These are phyloP conservation scores for Trichoplusia ni DNA, from an alignment of 1,140 invertebrate genomes.

Conservation along the genomic window DNA sequence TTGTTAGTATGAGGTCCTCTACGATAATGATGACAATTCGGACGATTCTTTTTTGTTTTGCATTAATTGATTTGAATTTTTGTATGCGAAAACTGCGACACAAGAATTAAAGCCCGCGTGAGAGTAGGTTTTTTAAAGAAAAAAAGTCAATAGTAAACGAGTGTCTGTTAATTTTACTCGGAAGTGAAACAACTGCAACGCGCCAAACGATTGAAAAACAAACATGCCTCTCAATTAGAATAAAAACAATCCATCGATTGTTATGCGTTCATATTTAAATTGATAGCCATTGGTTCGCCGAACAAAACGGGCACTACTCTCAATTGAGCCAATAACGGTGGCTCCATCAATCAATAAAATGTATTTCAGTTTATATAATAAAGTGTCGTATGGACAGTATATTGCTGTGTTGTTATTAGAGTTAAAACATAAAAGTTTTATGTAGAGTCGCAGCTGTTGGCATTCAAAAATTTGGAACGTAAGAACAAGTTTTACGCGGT, in stretches of 20 bases:
- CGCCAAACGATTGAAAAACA: no score
- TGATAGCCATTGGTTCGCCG: conserved; percentile 9
- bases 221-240: not conserved
- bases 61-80: no score
- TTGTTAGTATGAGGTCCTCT: no score
- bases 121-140: no score
- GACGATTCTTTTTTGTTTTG: no score
- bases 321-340: conserved; percentile 23
- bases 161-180: no score
- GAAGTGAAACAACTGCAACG: no score
- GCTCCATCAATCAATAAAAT: conserved; percentile 10
- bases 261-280: conserved; percentile 20
- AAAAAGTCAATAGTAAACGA: no score
- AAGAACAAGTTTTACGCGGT: conserved; percentile 6
- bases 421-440: conserved; percentile 7
- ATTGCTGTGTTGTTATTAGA: conserved; percentile 1
- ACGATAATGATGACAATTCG: no score
- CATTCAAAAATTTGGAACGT: conserved; percentile 11
- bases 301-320: conserved; percentile 7
- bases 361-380: not conserved
- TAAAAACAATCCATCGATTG: conserved; percentile 6
- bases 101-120: no score
- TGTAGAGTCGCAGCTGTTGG: not conserved
- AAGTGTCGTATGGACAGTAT: not conserved
- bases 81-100: no score